Evolutionary conservation across 53 echinoderm and acorn worm species (phyloP).

Genomic region (Arbacia lixula): DNA sequence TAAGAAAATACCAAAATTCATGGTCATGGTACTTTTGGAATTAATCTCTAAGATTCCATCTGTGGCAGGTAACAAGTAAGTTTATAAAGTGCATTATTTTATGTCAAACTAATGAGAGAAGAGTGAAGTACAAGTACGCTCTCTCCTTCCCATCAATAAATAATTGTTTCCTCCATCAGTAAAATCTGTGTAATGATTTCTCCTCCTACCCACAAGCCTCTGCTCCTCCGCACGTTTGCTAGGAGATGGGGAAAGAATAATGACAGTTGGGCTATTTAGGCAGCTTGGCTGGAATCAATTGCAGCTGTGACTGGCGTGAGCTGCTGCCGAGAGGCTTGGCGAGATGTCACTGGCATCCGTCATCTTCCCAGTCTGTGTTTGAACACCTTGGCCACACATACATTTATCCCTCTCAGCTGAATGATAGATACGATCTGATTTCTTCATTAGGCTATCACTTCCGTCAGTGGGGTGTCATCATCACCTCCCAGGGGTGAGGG

Average conservation of each 20-base stretch:
- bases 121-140: too few species aligned
- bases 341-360: conserved; percentile 10
- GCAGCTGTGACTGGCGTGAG: conserved; percentile 44
- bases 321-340: conserved; percentile 18
- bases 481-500: background rate
- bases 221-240: too few species aligned
- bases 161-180: too few species aligned
- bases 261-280: conserved; percentile 35
- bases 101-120: too few species aligned
- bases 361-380: conserved; percentile 7
- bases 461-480: conserved; percentile 23
- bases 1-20: too few species aligned
- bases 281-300: conserved; percentile 42
- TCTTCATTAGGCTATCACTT: conserved; percentile 34
- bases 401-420: conserved; percentile 14
- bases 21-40: too few species aligned
- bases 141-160: too few species aligned
- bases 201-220: too few species aligned
- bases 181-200: too few species aligned
- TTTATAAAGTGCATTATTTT: too few species aligned
- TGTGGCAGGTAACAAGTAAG: too few species aligned
- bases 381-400: conserved; percentile 47
- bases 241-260: background rate
- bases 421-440: conserved; percentile 37
- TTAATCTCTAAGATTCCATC: too few species aligned